Percentiles rank a stretch among this genome's conserved stretches.
These are phyloP conservation scores for Acromyrmex echinatior DNA, from an alignment of 1,140 invertebrate species.

Conservation along the genomic window DNA sequence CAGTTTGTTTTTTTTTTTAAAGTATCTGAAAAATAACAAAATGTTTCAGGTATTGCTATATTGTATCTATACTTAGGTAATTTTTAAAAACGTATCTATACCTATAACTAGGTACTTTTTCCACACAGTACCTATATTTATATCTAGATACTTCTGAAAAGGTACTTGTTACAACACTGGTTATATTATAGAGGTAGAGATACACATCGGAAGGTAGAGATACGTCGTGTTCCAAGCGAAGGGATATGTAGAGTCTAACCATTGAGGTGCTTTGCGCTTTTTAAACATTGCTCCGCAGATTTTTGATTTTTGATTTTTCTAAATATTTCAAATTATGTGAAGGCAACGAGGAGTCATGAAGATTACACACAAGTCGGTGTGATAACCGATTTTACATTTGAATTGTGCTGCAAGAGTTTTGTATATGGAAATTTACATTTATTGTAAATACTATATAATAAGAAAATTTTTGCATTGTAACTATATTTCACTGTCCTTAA, in stretches of 20 bases:
- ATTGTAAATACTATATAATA: constrained; percentile 13
- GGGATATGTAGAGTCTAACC: constrained; percentile 69
- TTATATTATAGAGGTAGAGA: constrained; percentile 78
- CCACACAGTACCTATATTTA: no score
- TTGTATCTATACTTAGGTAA: no score
- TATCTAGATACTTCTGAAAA: no score
- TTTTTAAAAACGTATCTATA: no score
- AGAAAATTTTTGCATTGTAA: background rate
- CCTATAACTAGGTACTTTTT: no score
- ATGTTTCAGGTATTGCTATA: no score
- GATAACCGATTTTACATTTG: constrained; percentile 60
- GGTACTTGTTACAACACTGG: no score
- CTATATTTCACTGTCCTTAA: background rate
- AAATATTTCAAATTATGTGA: constrained; percentile 27
- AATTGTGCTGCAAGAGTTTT: constrained; percentile 30
- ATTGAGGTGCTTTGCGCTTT: constrained; percentile 62
- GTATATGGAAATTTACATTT: constrained; percentile 65
- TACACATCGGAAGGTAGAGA: constrained; percentile 61
- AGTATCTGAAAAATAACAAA: no score
- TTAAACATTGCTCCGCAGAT: constrained; percentile 47
- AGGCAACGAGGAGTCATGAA: constrained; percentile 35
- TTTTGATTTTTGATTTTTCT: constrained; percentile 49
- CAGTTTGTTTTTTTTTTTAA: no score
- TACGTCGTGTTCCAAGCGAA: constrained; percentile 49
- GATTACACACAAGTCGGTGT: constrained; percentile 35